Percentiles rank a stretch among this genome's conserved stretches.
Conservation (phyloP, 2,888 invertebrate genomes). For the Drosophila pegasa region DNA sequence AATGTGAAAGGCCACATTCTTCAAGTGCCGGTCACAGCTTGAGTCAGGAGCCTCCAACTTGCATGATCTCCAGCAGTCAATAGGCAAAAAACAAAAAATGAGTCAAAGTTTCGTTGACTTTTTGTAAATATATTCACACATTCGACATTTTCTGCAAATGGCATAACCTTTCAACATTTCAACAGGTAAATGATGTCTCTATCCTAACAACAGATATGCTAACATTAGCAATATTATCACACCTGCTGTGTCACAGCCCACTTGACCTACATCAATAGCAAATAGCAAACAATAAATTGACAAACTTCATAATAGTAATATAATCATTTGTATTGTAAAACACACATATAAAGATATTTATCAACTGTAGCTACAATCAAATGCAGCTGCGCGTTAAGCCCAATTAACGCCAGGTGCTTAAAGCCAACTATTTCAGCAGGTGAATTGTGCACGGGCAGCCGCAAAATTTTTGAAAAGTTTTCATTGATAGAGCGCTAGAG, state of each 20-base stretch:
- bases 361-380: conserved; percentile 2
- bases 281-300: background rate
- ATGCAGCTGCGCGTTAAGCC: conserved; percentile 1
- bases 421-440: background rate
- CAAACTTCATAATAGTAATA: background rate
- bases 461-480: conserved; percentile 7
- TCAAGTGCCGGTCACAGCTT: too few relatives aligned
- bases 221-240: background rate
- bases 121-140: too few relatives aligned
- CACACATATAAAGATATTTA: background rate
- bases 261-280: background rate
- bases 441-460: background rate
- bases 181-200: background rate
- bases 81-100: too few relatives aligned
- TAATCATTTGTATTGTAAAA: background rate
- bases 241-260: background rate
- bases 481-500: conserved; percentile 4
- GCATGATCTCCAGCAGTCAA: too few relatives aligned
- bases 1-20: too few relatives aligned
- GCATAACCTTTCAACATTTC: background rate
- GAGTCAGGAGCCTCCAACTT: too few relatives aligned
- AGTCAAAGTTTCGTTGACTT: too few relatives aligned
- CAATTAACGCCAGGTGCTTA: conserved; percentile 15
- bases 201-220: background rate
- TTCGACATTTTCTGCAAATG: background rate